Base-by-base conservation (phyloP, 2,888 invertebrate genomes). In the Tanytarsus gracilentus region DNA sequence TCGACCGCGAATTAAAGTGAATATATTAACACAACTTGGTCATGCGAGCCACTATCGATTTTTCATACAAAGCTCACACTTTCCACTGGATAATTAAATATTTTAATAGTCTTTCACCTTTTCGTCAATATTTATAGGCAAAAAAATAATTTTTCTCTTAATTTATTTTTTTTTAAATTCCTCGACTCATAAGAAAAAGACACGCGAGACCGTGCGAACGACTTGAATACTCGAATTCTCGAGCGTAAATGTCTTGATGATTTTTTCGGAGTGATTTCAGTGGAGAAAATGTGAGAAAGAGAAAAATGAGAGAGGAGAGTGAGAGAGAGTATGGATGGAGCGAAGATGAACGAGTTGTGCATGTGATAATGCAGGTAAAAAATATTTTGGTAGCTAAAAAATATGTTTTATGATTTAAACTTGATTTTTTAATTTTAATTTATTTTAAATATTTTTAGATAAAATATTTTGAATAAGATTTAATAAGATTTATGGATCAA, bases 191-290 rank as follows among this genome's bases (percentile, higher is more conserved):
- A n/a, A n/a, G n/a, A n/a, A n/a, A n/a, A 18, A 4, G 33, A 33
- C n/a, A 9, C 18, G 9, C 44, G 21, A 4, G 18, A 27, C 11
- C 49, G 14, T 14, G 14, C 49, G 48, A n/a, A n/a, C 58, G 58
- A 58, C 58, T 58, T 58, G 16, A 56, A 25, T 44, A 27, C 29
- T 58, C 58, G 58, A 58, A 40, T 58, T 21, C 58, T 58, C 58
- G 48, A 58, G 29, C 26, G 48, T 48, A 58, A 58, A 49, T 49
- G 49, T 49, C 49, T 49, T 26, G 58, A 48, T 48, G 29, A 21
- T 29, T n/a, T 14, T 25, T 44, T 23, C 9, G 18, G 1, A 16
- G 1, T n/a, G 14, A 36, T 40, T 40, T 39, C 21, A 27, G 23
- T 18, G 14, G 26, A 16, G 6, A 16, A 40, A 18, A 44, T 18